Conservation (phyloP, 2,888 invertebrate species). For the Acrobasis repandana region DNA sequence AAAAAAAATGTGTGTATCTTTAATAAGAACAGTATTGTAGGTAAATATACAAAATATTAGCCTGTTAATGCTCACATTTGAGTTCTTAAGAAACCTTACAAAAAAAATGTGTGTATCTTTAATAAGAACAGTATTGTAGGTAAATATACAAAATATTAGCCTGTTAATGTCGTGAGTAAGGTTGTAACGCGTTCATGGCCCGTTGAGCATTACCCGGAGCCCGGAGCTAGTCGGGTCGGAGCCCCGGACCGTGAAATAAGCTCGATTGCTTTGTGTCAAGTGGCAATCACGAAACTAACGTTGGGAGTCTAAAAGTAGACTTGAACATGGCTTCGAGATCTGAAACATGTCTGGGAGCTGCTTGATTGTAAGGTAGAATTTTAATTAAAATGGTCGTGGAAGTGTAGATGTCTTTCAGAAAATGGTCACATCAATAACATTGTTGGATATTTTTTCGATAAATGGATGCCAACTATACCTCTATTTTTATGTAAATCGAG, state of each 20-base stretch:
- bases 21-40: background rate
- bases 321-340: background rate
- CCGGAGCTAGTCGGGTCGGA: slow-evolving; percentile 36
- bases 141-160: slow-evolving; percentile 46
- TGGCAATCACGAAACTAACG: slow-evolving; percentile 39
- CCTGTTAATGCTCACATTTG: slow-evolving; percentile 34
- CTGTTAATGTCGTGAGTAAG: slow-evolving; percentile 48
- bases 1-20: background rate
- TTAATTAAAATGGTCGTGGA: too few relatives aligned
- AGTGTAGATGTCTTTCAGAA: too few relatives aligned
- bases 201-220: slow-evolving; percentile 51
- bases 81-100: background rate
- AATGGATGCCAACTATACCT: too few relatives aligned
- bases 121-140: slow-evolving; percentile 24
- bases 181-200: slow-evolving; percentile 57
- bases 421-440: too few relatives aligned
- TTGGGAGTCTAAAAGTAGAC: background rate
- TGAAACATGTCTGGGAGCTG: background rate
- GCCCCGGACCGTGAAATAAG: slow-evolving; percentile 53
- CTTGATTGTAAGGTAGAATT: too few relatives aligned
- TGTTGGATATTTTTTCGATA: too few relatives aligned
- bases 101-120: background rate
- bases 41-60: slow-evolving; percentile 45
- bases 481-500: too few relatives aligned
- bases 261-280: slow-evolving; percentile 54